Conservation (phyloP, 2,113 vertebrate genomes). For the Macaca nemestrina region DNA sequence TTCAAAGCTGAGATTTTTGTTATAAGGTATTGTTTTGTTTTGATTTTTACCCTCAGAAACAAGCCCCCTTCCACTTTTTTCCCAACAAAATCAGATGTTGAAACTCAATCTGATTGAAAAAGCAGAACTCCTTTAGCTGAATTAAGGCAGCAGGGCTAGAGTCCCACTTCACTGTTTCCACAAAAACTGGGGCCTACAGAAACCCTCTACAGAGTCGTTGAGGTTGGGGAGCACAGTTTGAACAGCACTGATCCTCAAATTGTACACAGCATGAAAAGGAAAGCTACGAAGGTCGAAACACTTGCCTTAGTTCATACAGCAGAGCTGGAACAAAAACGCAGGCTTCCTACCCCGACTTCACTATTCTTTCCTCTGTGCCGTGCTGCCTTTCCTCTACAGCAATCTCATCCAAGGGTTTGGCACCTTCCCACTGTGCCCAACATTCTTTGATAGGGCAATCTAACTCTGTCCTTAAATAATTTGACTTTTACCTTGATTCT, state of each 20-base stretch:
- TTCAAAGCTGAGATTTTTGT: background rate
- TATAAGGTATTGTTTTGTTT: background rate
- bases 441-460: background rate
- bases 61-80: background rate
- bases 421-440: background rate
- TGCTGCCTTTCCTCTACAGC: background rate
- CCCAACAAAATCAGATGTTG: background rate
- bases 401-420: background rate
- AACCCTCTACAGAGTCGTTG: background rate
- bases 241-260: background rate
- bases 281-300: background rate
- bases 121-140: background rate
- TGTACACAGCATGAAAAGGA: background rate
- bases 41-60: background rate
- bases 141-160: background rate
- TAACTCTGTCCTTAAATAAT: background rate
- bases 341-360: background rate
- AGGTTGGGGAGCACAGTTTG: background rate
- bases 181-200: rapidly evolving
- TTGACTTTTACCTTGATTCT: background rate
- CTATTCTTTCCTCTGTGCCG: background rate
- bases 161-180: background rate
- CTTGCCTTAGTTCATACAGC: background rate
- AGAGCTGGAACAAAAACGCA: background rate
- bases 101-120: background rate